These are phyloP conservation scores for Armadillidium nasatum DNA, from an alignment of 1,140 invertebrate species.

Conservation along the genomic window DNA sequence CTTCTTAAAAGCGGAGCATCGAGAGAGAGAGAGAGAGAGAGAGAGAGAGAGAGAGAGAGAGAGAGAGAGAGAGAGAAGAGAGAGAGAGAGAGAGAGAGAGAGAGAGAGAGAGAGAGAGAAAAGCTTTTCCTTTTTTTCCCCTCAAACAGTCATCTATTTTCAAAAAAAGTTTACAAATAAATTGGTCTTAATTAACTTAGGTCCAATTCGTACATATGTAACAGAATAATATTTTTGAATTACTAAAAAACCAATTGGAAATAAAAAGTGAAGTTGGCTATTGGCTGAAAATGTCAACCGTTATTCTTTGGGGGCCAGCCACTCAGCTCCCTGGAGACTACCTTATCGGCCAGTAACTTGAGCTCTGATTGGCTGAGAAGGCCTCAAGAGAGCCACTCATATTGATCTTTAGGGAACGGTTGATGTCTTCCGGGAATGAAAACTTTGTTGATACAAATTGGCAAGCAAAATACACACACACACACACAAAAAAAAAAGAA, in stretches of 20 bases:
- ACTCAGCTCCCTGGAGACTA: constrained; percentile 32
- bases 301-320: constrained; percentile 20
- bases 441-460: constrained; percentile 11
- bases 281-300: constrained; percentile 6
- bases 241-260: neutral
- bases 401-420: constrained; percentile 43
- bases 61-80: too few relatives aligned
- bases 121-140: too few relatives aligned
- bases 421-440: constrained; percentile 32
- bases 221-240: neutral
- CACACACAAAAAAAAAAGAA: too few relatives aligned
- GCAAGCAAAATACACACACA: neutral
- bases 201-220: too few relatives aligned
- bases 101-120: too few relatives aligned
- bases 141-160: too few relatives aligned
- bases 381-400: constrained; percentile 41
- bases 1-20: too few relatives aligned
- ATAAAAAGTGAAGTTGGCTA: neutral
- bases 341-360: constrained; percentile 42
- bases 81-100: too few relatives aligned
- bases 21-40: too few relatives aligned
- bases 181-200: too few relatives aligned
- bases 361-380: constrained; percentile 39
- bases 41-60: too few relatives aligned
- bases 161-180: too few relatives aligned